phyloP scores from a whole-genome alignment of 2,888 invertebrate genomes.

The Leptopilina syphax region DNA sequence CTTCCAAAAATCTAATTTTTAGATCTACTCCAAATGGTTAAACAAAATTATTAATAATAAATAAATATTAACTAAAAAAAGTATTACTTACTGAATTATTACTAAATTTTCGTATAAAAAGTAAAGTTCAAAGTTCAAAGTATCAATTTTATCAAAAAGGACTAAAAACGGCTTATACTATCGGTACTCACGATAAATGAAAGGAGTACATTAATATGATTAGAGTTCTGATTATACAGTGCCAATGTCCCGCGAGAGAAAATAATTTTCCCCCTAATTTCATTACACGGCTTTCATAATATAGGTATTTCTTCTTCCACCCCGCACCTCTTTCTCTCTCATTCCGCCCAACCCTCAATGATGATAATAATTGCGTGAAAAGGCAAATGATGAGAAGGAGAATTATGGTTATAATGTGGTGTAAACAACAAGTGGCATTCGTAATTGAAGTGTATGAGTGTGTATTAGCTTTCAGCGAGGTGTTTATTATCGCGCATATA shows the following conservation, averaged over 20 bases:
- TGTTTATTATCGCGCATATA: conserved; percentile 6
- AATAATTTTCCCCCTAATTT: neutral
- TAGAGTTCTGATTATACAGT: neutral
- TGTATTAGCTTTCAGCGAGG: neutral
- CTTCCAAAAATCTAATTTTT: no score
- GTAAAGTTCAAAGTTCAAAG: no score
- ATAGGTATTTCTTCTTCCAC: neutral
- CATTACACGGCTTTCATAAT: neutral
- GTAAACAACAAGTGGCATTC: conserved; percentile 12
- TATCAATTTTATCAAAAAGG: no score
- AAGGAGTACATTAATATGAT: neutral
- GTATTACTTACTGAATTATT: no score
- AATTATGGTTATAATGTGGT: conserved; percentile 3
- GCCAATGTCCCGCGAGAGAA: conserved; percentile 2
- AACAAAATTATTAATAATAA: no score
- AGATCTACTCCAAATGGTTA: no score
- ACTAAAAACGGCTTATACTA: no score
- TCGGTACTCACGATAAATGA: neutral
- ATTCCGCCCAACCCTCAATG: no score
- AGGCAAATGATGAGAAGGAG: neutral
- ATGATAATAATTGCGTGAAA: conserved; percentile 1
- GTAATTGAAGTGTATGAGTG: conserved; percentile 17
- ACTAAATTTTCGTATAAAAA: no score
- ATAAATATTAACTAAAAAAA: no score
- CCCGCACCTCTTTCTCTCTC: no score